Evolutionary conservation across 2,888 invertebrate genomes (phyloP), one percentile per base, ranked within the genome.

Genomic region (Megastigmus dorsalis): DNA sequence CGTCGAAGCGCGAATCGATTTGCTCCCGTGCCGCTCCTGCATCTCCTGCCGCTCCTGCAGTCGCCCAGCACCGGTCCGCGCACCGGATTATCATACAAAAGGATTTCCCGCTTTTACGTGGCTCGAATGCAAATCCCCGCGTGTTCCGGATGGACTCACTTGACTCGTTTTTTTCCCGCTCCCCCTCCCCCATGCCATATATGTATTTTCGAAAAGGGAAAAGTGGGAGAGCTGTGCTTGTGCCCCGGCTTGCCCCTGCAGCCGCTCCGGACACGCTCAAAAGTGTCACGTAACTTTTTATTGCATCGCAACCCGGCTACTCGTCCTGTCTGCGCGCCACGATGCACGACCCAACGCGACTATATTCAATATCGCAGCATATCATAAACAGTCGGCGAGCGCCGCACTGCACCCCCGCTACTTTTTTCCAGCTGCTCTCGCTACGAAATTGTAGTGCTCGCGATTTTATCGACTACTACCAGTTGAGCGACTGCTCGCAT

Each of bases 1-100:
- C 79, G 80, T 80, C 80, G 82, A 82, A 81, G 80, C 78, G 68
- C 77, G 79, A 83, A 83, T 84, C 83, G 83, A 84, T 84, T 81
- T 80, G 74, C 68, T 77, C 77, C 75, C 75, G 74, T 74, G 72
- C 65, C 66, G 59, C n/a, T n/a, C n/a, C n/a, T n/a, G n/a, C n/a
- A n/a, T n/a, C n/a, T n/a, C n/a, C n/a, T n/a, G n/a, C n/a, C n/a
- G n/a, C n/a, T n/a, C n/a, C n/a, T n/a, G n/a, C n/a, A n/a, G n/a
- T n/a, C n/a, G n/a, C n/a, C n/a, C n/a, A n/a, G n/a, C n/a, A n/a
- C 41, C 57, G 65, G 57, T 70, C 66, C 72, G 78, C 79, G 77
- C 78, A 57, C 76, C 73, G 79, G 80, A 83, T 82, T 83, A 83
- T 81, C 80, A 81, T 82, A 83, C 82, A 83, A 84, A 77, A 84